Evolutionary conservation across 2,113 vertebrate genomes (phyloP), one percentile per base, ranked within the genome.

Genomic region (Chascanopsetta lugubris): DNA sequence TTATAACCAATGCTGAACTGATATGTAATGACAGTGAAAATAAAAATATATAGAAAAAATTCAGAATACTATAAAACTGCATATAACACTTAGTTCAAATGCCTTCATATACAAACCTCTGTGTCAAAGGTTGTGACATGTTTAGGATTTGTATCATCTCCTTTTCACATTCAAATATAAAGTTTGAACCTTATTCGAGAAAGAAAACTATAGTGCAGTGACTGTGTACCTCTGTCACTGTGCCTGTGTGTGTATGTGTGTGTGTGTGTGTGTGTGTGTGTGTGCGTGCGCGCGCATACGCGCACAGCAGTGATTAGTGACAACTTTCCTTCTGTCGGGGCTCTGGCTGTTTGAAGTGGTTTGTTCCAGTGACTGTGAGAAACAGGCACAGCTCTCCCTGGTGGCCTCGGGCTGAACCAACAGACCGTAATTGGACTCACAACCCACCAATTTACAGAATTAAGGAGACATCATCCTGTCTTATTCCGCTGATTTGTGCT

Each of bases 301-400:
- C n/a, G n/a, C n/a, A n/a, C n/a, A 22, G 49, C 6, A 6, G 54
- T 72, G 71, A 75, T 79, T 72, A 72, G 27, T 49, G 57, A 51
- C 32, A 43, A 46, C 38, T 65, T 53, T 59, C 22, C 17, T 71
- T 29, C 25, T 32, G 45, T 20, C 40, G 21, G 45, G 46, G 48
- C 61, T 54, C 53, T 69, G 24, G 47, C 34, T 59, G 47, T 27
- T 40, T 59, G 27, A 47, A 27, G 29, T 25, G 65, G 61, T 62
- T 76, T 66, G 53, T 82, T 74, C 56, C 51, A 64, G 58, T 42
- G 69, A 57, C 59, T 63, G 46, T 59, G 32, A 77, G 63, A 69
- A 80, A 74, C 63, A 78, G 53, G 24, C 78, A 82, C 76, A 89
- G 87, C 84, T 78, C 87, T 88, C 88, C 86, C 86, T 90, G 77